Percentiles rank a stretch among this genome's conserved stretches.
Evolutionary conservation across 1,140 invertebrate genomes (phyloP).

Genomic region (Lordiphosa collinella): DNA sequence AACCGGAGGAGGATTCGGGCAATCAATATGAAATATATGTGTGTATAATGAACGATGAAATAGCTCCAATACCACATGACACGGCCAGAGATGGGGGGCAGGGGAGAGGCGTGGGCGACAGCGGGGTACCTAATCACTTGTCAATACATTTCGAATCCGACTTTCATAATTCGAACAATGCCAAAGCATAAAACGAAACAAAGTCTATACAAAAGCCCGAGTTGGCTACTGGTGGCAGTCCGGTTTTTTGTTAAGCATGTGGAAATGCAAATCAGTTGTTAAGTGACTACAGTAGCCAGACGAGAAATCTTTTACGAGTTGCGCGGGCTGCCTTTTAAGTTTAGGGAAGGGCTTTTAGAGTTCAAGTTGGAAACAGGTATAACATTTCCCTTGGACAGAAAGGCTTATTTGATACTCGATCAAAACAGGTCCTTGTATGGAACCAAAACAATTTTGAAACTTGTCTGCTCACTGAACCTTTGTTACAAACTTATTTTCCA

Average conservation of each 20-base stretch:
- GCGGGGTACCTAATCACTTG: conserved; percentile 26
- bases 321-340: too few species aligned
- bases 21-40: conserved; percentile 36
- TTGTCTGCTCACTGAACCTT: too few species aligned
- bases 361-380: too few species aligned
- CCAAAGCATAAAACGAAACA: conserved; percentile 20
- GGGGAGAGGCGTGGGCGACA: too few species aligned
- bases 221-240: conserved; percentile 44
- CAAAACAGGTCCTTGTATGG: too few species aligned
- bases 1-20: conserved; percentile 31
- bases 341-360: too few species aligned
- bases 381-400: too few species aligned
- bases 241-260: conserved; percentile 27
- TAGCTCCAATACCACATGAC: conserved; percentile 6
- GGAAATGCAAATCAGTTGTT: conserved; percentile 35
- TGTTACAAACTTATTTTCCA: too few species aligned
- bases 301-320: too few species aligned
- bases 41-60: not conserved
- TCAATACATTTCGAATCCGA: conserved; percentile 44
- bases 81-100: not conserved
- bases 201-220: conserved; percentile 54
- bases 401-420: too few species aligned
- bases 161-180: conserved; percentile 41
- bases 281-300: too few species aligned
- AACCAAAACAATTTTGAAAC: too few species aligned